Conservation (phyloP, 2,113 vertebrate species). For the Coturnix japonica region DNA sequence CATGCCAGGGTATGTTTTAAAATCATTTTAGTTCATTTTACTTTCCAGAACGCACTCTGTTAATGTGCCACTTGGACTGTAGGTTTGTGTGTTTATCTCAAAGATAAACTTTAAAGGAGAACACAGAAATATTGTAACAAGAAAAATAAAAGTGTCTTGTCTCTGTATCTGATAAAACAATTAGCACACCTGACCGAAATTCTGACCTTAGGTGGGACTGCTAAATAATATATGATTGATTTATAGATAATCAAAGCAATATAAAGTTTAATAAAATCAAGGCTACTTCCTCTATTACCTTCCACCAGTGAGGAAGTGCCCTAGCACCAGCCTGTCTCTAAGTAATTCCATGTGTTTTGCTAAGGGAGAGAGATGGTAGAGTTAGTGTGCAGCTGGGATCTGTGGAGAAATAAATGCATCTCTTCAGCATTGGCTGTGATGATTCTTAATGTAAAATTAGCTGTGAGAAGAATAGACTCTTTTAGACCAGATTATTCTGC, state of each 20-base stretch:
- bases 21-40: background rate
- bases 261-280: background rate
- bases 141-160: background rate
- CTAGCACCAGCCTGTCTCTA: background rate
- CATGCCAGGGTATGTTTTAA: background rate
- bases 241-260: background rate
- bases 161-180: background rate
- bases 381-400: background rate
- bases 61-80: slow-evolving; percentile 22
- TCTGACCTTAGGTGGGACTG: background rate
- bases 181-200: background rate
- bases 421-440: background rate
- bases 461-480: background rate
- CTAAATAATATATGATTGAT: background rate
- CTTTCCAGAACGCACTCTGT: background rate
- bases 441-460: background rate
- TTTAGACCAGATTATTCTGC: background rate
- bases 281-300: background rate
- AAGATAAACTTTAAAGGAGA: slow-evolving; percentile 24
- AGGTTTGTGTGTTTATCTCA: slow-evolving; percentile 5
- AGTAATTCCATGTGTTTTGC: background rate
- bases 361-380: background rate
- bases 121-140: background rate
- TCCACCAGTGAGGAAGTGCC: background rate
- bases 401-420: background rate